These are phyloP conservation scores for Tupaia chinensis DNA, from an alignment of 2,113 vertebrate species.

Conservation along the genomic window DNA sequence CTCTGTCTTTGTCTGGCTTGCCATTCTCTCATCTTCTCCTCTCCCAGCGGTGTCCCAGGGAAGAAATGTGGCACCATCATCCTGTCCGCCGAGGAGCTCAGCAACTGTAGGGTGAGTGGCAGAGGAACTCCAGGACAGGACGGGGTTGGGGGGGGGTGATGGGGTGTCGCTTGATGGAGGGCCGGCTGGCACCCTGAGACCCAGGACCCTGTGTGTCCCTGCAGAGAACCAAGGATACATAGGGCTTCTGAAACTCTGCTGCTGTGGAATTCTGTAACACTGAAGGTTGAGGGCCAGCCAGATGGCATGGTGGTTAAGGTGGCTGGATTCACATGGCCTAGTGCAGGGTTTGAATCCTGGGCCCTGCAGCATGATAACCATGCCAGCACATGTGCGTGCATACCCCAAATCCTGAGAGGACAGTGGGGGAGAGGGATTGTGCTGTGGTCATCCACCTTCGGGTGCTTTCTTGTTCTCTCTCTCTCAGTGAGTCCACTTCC, in stretches of 20 bases:
- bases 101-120: slow-evolving; percentile 95
- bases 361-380: no score
- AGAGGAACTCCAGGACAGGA: not conserved
- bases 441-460: no score
- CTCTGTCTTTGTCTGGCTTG: slow-evolving; percentile 42
- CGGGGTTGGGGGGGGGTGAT: no score
- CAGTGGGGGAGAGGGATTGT: no score
- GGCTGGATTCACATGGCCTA: no score
- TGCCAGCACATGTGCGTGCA: no score
- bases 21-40: slow-evolving; percentile 46
- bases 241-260: not conserved
- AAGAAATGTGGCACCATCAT: slow-evolving; percentile 97
- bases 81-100: slow-evolving; percentile 94
- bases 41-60: slow-evolving; percentile 91
- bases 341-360: no score
- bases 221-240: not conserved
- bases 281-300: not conserved
- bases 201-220: not conserved
- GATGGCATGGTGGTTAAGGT: no score
- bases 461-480: no score
- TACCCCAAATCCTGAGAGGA: no score
- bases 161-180: not conserved
- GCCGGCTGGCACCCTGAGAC: not conserved
- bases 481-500: no score
- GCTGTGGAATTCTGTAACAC: not conserved